Conservation (phyloP, 2,113 vertebrate species). For the Indicator indicator region DNA sequence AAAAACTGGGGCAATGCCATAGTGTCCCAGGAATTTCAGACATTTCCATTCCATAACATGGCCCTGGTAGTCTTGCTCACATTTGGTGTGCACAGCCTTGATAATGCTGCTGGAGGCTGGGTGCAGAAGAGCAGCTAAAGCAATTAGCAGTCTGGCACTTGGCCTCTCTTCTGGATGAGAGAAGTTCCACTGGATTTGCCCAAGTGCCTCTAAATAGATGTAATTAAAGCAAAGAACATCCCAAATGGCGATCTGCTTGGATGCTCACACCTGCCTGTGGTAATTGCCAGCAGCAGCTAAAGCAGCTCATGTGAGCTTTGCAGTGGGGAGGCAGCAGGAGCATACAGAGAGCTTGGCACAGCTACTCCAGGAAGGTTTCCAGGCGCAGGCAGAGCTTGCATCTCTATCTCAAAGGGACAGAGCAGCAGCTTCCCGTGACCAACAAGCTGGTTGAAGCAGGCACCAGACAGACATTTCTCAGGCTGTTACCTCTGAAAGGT, state of each 20-base stretch:
- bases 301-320: background rate
- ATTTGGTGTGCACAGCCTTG: background rate
- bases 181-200: background rate
- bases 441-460: background rate
- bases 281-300: slow-evolving; percentile 24
- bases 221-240: slow-evolving; percentile 40
- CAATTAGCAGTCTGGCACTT: background rate
- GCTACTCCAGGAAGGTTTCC: background rate
- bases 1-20: background rate
- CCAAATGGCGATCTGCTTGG: slow-evolving; percentile 32
- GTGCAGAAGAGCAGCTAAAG: background rate
- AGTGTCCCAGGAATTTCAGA: background rate
- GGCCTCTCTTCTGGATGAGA: background rate
- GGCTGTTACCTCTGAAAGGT: background rate
- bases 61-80: background rate
- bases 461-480: background rate
- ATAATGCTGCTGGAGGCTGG: background rate
- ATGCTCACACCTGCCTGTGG: slow-evolving; percentile 18
- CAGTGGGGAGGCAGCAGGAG: background rate
- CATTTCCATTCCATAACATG: background rate
- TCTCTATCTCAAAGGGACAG: background rate
- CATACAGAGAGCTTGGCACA: background rate
- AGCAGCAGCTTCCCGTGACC: background rate
- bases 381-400: background rate
- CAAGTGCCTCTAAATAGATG: slow-evolving; percentile 23